Percentiles rank a stretch among this genome's conserved stretches.
These are phyloP conservation scores for Hipparchia semele DNA, from an alignment of 2,888 invertebrate genomes.

Conservation along the genomic window DNA sequence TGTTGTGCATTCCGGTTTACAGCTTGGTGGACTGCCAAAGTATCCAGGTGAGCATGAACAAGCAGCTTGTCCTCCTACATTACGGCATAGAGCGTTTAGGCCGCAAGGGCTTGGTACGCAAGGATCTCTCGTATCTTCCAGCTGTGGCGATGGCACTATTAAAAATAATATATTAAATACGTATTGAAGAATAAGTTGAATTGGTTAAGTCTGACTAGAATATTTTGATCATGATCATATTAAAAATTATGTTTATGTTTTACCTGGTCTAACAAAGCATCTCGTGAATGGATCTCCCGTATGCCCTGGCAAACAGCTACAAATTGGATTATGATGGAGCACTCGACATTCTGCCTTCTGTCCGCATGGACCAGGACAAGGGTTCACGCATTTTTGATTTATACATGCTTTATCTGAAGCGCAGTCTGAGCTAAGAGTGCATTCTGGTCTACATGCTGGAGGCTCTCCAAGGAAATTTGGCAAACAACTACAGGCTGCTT, in stretches of 20 bases:
- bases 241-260: constrained; percentile 26
- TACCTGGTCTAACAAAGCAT: constrained; percentile 83
- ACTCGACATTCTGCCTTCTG: constrained; percentile 87
- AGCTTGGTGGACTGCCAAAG: constrained; percentile 86
- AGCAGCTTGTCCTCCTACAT: constrained; percentile 80
- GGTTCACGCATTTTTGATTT: constrained; percentile 87
- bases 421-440: constrained; percentile 87
- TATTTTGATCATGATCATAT: neutral
- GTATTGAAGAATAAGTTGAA: neutral
- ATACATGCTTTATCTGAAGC: constrained; percentile 84
- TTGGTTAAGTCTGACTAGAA: neutral
- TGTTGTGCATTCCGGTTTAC: constrained; percentile 86
- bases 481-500: constrained; percentile 88
- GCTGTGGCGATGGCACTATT: constrained; percentile 60
- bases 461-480: constrained; percentile 87
- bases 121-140: constrained; percentile 79
- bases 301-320: constrained; percentile 84
- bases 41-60: constrained; percentile 84
- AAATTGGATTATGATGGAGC: constrained; percentile 88
- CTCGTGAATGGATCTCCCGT: constrained; percentile 87
- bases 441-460: constrained; percentile 87
- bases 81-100: constrained; percentile 83
- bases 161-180: constrained; percentile 17
- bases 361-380: constrained; percentile 89
- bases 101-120: constrained; percentile 88